A percentile compares a stretch with the other conserved stretches of the same genome.
Conservation (phyloP, 2,797 vertebrate genomes). For the Lateolabrax maculatus region DNA sequence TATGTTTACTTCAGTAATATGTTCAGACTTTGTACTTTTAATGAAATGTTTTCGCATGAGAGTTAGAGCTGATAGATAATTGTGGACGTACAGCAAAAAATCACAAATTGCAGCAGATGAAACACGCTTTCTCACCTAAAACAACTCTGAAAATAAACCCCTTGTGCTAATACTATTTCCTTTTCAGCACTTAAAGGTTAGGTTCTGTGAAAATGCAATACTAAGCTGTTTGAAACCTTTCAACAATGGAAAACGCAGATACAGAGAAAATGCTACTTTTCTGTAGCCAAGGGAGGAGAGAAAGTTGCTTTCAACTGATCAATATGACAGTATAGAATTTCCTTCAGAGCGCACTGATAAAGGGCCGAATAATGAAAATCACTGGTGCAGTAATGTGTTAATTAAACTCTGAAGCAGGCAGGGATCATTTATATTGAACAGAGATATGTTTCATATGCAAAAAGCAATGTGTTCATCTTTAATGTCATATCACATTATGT, state of each 20-base stretch:
- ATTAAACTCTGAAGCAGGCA: not conserved
- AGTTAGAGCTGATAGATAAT: not conserved
- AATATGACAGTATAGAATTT: not conserved
- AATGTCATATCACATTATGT: slow-evolving; percentile 7
- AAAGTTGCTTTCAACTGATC: not conserved
- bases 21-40: not conserved
- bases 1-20: not conserved
- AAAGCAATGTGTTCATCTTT: slow-evolving; percentile 6
- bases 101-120: not conserved
- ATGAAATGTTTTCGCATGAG: not conserved
- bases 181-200: not conserved
- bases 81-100: no score
- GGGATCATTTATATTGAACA: not conserved
- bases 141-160: not conserved
- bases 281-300: not conserved
- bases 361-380: not conserved
- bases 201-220: not conserved
- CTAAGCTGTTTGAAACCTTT: not conserved
- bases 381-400: slow-evolving; percentile 5
- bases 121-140: not conserved
- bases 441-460: not conserved
- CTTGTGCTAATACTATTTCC: not conserved
- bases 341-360: slow-evolving; percentile 2
- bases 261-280: not conserved
- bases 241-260: not conserved